A percentile compares a stretch with the other conserved stretches of the same genome.
Evolutionary conservation across 2,797 vertebrate genomes (phyloP).

Genomic region (Labroides dimidiatus): DNA sequence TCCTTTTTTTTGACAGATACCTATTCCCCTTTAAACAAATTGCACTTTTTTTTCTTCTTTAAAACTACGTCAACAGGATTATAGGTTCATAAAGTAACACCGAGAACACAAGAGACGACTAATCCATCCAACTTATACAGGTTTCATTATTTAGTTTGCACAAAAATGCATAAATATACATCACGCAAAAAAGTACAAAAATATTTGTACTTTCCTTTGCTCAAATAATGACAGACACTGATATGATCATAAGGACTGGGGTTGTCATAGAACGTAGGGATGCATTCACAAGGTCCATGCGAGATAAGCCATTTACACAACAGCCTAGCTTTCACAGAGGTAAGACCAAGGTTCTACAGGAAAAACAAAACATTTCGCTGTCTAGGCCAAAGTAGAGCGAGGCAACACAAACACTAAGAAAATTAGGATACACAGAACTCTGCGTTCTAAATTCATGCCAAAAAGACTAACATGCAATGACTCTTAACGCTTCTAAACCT

Average conservation of each 20-base stretch:
- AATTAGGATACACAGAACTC: slow-evolving; percentile 80
- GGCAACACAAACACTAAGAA: slow-evolving; percentile 80
- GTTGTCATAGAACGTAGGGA: slow-evolving; percentile 75
- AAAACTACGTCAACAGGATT: slow-evolving; percentile 82
- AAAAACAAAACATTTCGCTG: slow-evolving; percentile 71
- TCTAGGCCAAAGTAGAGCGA: slow-evolving; percentile 70
- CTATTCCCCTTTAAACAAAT: slow-evolving; percentile 81
- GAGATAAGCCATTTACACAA: slow-evolving; percentile 81
- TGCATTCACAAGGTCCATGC: slow-evolving; percentile 81
- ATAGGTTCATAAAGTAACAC: slow-evolving; percentile 82
- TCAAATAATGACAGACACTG: slow-evolving; percentile 80
- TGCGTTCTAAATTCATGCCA: slow-evolving; percentile 83
- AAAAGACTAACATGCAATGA: slow-evolving; percentile 84
- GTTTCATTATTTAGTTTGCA: slow-evolving; percentile 84
- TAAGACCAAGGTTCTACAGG: slow-evolving; percentile 79
- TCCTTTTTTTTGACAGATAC: slow-evolving; percentile 60
- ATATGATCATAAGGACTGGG: slow-evolving; percentile 76
- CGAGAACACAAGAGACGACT: slow-evolving; percentile 81
- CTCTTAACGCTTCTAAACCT: slow-evolving; percentile 71
- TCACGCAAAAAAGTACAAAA: slow-evolving; percentile 81
- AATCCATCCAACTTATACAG: slow-evolving; percentile 84
- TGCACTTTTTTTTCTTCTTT: slow-evolving; percentile 81
- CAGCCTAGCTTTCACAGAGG: slow-evolving; percentile 80
- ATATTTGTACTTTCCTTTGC: slow-evolving; percentile 76
- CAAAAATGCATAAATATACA: slow-evolving; percentile 86